Evolutionary conservation across 2,888 invertebrate species (phyloP), one percentile per base, ranked within the genome.

Genomic region (Globia sparganii): DNA sequence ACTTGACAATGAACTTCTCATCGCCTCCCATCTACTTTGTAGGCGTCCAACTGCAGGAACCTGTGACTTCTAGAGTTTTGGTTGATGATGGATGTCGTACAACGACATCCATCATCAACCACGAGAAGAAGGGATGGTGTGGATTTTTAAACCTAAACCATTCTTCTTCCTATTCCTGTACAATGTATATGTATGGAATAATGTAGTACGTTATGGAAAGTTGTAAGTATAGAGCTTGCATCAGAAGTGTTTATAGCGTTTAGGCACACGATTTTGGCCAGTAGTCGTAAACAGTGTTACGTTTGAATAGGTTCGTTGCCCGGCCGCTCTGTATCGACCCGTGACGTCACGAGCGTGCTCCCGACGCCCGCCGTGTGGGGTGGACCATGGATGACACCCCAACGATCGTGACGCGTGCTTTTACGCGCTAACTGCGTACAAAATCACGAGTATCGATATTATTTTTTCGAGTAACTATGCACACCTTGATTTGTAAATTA

Each of bases 321-420:
- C 93, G 91, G 90, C 78, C 88, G 89, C 91, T 89, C 91, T 90
- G 84, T 93, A 93, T 93, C 93, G 94, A 94, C 88, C 93, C 88
- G 90, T 92, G 91, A 92, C 91, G 93, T 91, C 91, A 91, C 79
- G 72, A 78, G 75, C 67, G 77, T 43, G 81, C 80, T 87, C 87
- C 80, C 79, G 72, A 53, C 82, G 53, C 78, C 58, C 75, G 53
- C 65, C 37, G 75, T 68, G 78, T 77, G 78, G 81, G 80, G 78
- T 77, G 77, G 64, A 59, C 75, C 75, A 28, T 34, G 40, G 78
- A 69, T 65, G 65, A 72, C 79, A 81, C 74, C 76, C 81, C 66
- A 65, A 62, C 49, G 64, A 66, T 72, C 76, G 74, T 77, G 78
- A 83, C 80, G 78, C 59, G 69, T 68, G 58, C 64, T 79, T 79